Percentiles rank a stretch among this genome's conserved stretches.
Conservation (phyloP, 2,888 invertebrate species). For the Melinaea menophilus region DNA sequence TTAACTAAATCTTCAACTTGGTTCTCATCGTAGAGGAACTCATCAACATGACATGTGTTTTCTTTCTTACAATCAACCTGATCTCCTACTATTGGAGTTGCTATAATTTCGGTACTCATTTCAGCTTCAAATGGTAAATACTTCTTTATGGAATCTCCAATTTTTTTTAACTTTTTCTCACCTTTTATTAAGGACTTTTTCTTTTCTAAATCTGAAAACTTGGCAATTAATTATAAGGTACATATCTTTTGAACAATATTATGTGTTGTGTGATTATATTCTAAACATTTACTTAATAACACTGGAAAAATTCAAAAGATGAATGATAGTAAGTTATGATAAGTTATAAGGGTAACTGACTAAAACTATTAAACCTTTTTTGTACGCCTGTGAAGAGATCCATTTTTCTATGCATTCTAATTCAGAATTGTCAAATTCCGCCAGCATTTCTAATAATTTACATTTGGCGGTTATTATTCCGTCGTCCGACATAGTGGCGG, state of each 20-base stretch:
- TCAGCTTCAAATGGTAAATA: slow-evolving; percentile 62
- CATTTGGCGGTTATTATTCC: slow-evolving; percentile 44
- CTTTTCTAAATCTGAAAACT: slow-evolving; percentile 51
- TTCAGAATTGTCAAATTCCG: slow-evolving; percentile 50
- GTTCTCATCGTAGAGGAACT: slow-evolving; percentile 83
- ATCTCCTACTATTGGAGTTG: slow-evolving; percentile 60
- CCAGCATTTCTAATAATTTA: slow-evolving; percentile 54
- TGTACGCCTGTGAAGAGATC: slow-evolving; percentile 59
- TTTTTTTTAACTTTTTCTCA: slow-evolving; percentile 52
- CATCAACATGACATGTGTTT: slow-evolving; percentile 81
- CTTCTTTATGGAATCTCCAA: slow-evolving; percentile 56
- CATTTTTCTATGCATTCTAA: slow-evolving; percentile 57
- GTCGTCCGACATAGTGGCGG: slow-evolving; percentile 29
- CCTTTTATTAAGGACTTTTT: slow-evolving; percentile 45
- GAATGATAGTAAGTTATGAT: no score
- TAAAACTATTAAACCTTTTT: slow-evolving; percentile 45
- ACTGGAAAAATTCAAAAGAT: no score
- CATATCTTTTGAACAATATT: not conserved
- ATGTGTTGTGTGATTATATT: not conserved
- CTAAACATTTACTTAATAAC: no score
- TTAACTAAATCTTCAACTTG: slow-evolving; percentile 71
- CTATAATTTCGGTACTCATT: slow-evolving; percentile 60
- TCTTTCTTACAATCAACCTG: slow-evolving; percentile 74
- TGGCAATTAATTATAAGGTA: not conserved
- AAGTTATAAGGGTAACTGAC: no score